These are phyloP conservation scores for Eulemur rubriventer DNA, from an alignment of 2,797 vertebrate species.

Conservation along the genomic window DNA sequence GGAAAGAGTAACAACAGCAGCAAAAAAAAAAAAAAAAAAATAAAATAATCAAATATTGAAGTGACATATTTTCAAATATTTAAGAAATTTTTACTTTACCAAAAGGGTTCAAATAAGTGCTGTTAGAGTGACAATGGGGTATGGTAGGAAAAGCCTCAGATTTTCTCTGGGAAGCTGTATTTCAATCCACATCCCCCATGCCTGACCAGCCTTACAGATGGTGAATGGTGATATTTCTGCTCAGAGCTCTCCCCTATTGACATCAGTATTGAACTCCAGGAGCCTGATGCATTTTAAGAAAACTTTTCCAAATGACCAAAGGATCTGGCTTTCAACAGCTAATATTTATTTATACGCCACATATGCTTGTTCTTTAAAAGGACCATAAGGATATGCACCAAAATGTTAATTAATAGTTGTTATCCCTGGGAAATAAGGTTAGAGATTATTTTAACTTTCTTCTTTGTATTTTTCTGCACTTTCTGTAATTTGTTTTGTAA, in stretches of 20 bases:
- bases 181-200: background rate
- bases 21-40: background rate
- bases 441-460: slow-evolving; percentile 25
- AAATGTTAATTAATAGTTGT: slow-evolving; percentile 30
- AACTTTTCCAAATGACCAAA: background rate
- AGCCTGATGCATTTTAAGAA: background rate
- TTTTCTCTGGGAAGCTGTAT: background rate
- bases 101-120: background rate
- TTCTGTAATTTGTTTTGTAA: slow-evolving; percentile 28
- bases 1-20: background rate
- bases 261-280: background rate
- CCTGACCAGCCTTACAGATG: background rate
- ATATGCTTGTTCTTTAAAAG: background rate
- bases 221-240: background rate
- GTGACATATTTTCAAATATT: background rate
- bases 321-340: background rate
- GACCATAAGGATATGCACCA: background rate
- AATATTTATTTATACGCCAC: background rate
- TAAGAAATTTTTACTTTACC: background rate
- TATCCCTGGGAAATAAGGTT: background rate
- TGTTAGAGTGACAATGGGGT: background rate
- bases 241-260: background rate
- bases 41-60: background rate
- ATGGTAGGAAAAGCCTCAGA: background rate
- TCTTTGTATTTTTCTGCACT: slow-evolving; percentile 6